Evolutionary conservation across 2,888 invertebrate species (phyloP), one percentile per base, ranked within the genome.

Genomic region (Phania funesta): DNA sequence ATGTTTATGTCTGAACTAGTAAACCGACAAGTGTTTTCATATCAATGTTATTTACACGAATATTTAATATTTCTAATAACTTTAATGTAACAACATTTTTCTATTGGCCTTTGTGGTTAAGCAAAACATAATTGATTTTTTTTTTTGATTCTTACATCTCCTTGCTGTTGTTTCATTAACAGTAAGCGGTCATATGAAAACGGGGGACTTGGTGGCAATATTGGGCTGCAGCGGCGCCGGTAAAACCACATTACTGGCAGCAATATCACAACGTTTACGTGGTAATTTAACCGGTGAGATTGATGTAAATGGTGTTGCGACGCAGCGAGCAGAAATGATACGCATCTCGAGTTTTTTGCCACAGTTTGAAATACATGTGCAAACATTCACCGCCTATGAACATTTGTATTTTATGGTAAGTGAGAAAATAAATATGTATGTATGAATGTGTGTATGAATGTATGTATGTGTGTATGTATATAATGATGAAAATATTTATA

Each of bases 401-500:
- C 97, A 97, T 89, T 93, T 97, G 90, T 93, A 94, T 87, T 97
- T 97, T 89, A 96, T 96, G 95, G 97, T 96, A 89, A 91, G 92
- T 87, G 8, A 18, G 16, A 3, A 38, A 38, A 38, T 4, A 46
- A 11, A 18, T 46, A n/a, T n/a, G n/a, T n/a, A n/a, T n/a, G n/a
- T n/a, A n/a, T n/a, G n/a, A n/a, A n/a, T n/a, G n/a, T n/a, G n/a
- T n/a, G n/a, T n/a, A n/a, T n/a, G n/a, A n/a, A n/a, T n/a, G n/a
- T n/a, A n/a, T n/a, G n/a, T n/a, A n/a, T n/a, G n/a, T n/a, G n/a
- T n/a, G n/a, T n/a, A n/a, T n/a, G n/a, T n/a, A n/a, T n/a, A n/a
- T n/a, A n/a, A n/a, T n/a, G n/a, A n/a, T n/a, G n/a, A n/a, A n/a
- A n/a, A n/a, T n/a, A n/a, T n/a, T n/a, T n/a, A n/a, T n/a, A n/a